phyloP scores from a whole-genome alignment of 2,888 invertebrate genomes.

The Drosophila lutescens region DNA sequence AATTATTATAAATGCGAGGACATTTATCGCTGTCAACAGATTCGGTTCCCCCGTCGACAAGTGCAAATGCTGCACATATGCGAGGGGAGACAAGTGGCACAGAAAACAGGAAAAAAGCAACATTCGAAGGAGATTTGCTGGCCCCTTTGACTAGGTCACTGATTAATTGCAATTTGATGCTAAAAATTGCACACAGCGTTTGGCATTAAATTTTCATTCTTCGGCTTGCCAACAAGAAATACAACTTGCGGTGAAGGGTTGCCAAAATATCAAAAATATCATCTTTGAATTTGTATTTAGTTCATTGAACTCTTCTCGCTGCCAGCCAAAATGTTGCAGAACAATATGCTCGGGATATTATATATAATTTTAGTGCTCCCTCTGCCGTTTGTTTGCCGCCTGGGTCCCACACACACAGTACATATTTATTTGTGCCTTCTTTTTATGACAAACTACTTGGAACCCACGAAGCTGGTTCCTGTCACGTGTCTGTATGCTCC shows the following conservation, averaged over 20 bases:
- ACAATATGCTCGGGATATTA: conserved; percentile 44
- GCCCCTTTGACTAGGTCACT: conserved; percentile 38
- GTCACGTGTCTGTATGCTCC: conserved; percentile 50
- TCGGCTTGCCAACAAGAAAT: conserved; percentile 26
- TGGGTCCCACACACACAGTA: not conserved
- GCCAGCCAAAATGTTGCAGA: conserved; percentile 37
- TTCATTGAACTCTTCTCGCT: conserved; percentile 42
- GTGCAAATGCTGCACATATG: conserved; percentile 51
- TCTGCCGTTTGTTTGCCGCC: conserved; percentile 9
- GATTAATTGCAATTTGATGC: conserved; percentile 77
- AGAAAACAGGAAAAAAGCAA: conserved; percentile 38
- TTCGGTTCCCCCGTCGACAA: conserved; percentile 25
- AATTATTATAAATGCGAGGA: conserved; percentile 78
- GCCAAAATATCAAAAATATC: conserved; percentile 30
- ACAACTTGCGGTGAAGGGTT: conserved; percentile 18
- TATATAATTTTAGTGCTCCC: conserved; percentile 56
- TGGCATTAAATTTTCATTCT: conserved; percentile 43
- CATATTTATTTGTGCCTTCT: conserved; percentile 2
- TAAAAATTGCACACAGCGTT: conserved; percentile 62
- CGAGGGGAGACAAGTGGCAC: conserved; percentile 20
- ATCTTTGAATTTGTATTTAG: conserved; percentile 10
- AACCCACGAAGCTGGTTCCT: conserved; percentile 24
- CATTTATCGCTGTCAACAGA: conserved; percentile 69
- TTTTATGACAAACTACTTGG: conserved; percentile 47
- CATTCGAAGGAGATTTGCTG: conserved; percentile 50